Base-by-base conservation (phyloP, 2,888 invertebrate genomes). In the Cyrtodaria siliqua region DNA sequence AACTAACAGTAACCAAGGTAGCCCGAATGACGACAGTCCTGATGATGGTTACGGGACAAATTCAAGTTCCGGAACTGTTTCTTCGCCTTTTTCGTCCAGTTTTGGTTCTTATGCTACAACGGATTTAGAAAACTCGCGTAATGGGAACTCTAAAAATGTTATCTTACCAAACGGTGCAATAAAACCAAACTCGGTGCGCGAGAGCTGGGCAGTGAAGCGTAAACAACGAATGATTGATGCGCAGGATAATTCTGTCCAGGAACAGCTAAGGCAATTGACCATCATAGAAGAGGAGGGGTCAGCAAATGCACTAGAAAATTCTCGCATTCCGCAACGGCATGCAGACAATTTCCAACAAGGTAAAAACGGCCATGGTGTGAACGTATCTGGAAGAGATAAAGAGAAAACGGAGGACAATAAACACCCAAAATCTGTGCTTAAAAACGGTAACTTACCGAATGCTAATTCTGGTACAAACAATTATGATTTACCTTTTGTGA, bases 1-100 rank as follows among this genome's bases (percentile, higher is more conserved):
- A 56, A 33, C 50, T 2, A 69, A 69, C 38, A 64, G 64, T 53
- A 60, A 59, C 24, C 60, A 78, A 23, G 57, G 68, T 20, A 78
- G 78, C 53, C 68, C 78, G n/a, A 63, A 72, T 69, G 85, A 82
- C 53, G 71, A 71, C 47, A 76, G 79, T 52, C 78, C 78, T 0
- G 85, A 81, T 44, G 89, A 89, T 56, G 89, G 89, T 0, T 89
- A 89, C 40, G 85, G 87, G 24, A 88, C 89, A 44, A 87, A 87
- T 77, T 87, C 86, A 18, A 84, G 87, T 61, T 85, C 87, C 14
- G 86, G 86, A 53, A 88, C 87, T 6, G 79, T 88, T 14, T 86
- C 88, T 3, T 89, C 89, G 8, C 86, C 87, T 0, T 72, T 88
- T 56, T 88, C 88, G 0, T 87, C 86, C 14, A 87, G 88, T 70